Evolutionary conservation across 2,888 invertebrate genomes (phyloP), one percentile per base, ranked within the genome.

Genomic region (Kryphioiulus occultus): DNA sequence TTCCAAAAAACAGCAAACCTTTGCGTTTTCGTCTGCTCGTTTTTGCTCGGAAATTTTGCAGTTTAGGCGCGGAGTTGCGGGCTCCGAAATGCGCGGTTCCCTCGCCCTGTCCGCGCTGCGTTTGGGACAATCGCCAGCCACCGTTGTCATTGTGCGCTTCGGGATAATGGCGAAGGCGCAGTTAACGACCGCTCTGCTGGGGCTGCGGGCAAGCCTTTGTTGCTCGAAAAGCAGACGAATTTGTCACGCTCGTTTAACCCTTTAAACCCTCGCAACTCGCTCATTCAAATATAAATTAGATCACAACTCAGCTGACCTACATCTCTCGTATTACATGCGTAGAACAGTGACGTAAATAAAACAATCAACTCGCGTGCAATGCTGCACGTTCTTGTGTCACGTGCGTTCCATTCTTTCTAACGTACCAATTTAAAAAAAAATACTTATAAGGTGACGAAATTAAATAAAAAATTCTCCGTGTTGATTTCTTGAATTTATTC

Each of bases 1-100:
- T 35, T 83, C 83, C 53, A 53, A 53, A 53, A 53, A 53, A 53
- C 53, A n/a, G 10, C 53, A 53, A 53, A 53, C 53, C 53, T 53
- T 53, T 53, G 53, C 53, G 12, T 53, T 53, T 83, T 83, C 83
- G 83, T 83, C 83, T 83, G 83, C 83, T 83, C 30, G 83, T 17
- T 83, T 30, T 83, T 19, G 35, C 3, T 5, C 83, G 30, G 2
- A n/a, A 53, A 10, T 53, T 53, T n/a, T 53, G 53, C 53, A 1
- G 0, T 53, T 53, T 53, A 15, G 7, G n/a, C n/a, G 53, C 53
- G 19, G n/a, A 53, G 19, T 4, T 7, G 3, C 0, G 19, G 53
- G 3, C 53, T 19, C n/a, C 53, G n/a, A 53, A 53, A 53, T 7
- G n/a, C n/a, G n/a, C 53, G 53, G 10, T 53, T 53, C 53, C 0